A percentile compares a stretch with the other conserved stretches of the same genome.
Evolutionary conservation across 2,113 vertebrate species (phyloP).

Genomic region (Dromaius novaehollandiae): DNA sequence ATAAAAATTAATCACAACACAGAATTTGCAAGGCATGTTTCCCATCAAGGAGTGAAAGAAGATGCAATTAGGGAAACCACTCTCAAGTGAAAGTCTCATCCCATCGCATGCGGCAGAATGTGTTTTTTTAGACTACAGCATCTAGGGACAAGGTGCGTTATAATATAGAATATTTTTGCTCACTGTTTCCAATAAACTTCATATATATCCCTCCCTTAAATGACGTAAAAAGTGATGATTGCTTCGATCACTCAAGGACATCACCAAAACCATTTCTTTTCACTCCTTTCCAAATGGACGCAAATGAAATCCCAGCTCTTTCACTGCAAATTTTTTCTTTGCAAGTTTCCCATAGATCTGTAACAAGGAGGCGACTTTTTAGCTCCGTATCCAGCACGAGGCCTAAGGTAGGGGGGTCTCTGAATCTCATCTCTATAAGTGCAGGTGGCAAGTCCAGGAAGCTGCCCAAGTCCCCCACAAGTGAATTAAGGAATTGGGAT

Average conservation of each 20-base stretch:
- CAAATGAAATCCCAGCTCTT: background rate
- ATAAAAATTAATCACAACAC: background rate
- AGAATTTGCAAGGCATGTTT: background rate
- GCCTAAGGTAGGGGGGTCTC: background rate
- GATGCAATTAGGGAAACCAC: background rate
- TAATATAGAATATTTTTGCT: background rate
- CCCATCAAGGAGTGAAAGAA: background rate
- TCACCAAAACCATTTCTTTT: background rate
- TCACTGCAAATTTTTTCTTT: background rate
- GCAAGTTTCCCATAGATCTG: background rate
- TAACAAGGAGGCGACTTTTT: background rate
- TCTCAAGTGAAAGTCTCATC: background rate
- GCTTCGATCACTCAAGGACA: background rate
- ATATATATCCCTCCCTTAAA: background rate
- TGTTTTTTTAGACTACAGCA: background rate
- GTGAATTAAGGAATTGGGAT: too few relatives aligned
- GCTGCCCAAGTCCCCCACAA: too few relatives aligned
- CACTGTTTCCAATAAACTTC: background rate
- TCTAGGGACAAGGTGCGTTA: background rate
- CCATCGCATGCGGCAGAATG: background rate
- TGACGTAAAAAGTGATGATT: background rate
- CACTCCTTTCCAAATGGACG: background rate
- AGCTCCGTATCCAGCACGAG: rapidly evolving
- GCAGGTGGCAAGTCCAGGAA: too few relatives aligned
- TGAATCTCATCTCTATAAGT: too few relatives aligned